Base-by-base conservation (phyloP, 2,888 invertebrate species). In the Xylophagus ater region DNA sequence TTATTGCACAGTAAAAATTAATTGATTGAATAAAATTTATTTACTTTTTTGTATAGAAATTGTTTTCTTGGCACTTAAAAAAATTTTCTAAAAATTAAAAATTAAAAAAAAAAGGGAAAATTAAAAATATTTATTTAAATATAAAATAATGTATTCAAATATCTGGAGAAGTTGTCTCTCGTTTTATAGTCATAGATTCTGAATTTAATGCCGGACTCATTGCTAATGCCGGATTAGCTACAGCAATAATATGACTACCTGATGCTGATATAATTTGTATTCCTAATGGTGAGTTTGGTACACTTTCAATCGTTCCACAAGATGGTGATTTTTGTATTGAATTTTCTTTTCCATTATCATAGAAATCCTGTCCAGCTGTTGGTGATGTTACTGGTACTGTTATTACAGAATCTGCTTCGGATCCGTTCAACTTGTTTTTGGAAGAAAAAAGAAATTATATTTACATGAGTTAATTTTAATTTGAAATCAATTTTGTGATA, bases 231-330 rank as follows among this genome's bases (percentile, higher is more conserved):
- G 88, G 88, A 71, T 88, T 87, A 15, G 87, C 84, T 1, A 88
- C 87, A 0, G 88, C 88, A 51, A 88, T 88, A 55, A 88, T 88
- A 59, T 84, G 83, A 59, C 83, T 83, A 0, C 86, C 87, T 10
- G 86, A 77, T 1, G 86, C 80, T 0, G 87, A 83, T 44, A 88
- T 84, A 46, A 88, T 79, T 69, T 85, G 75, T 1, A 79, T 76
- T 17, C 76, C 61, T 3, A 53, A 42, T 4, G 55, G 49, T 4
- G 58, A 46, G 8, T 44, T 42, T 14, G 48, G 13, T 12, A 43
- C 14, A 7, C 35, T 42, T 14, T 37, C 34, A 20, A 8, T 20
- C 2, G 13, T 17, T n/a, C 33, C 23, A 30, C 29, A 15, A 23
- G 43, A 44, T 14, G 53, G 50, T 1, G 51, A 51, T 12, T 46